Percentiles rank a stretch among this genome's conserved stretches.
Conservation (phyloP, 2,113 vertebrate genomes). For the Campylomormyrus numenius region DNA sequence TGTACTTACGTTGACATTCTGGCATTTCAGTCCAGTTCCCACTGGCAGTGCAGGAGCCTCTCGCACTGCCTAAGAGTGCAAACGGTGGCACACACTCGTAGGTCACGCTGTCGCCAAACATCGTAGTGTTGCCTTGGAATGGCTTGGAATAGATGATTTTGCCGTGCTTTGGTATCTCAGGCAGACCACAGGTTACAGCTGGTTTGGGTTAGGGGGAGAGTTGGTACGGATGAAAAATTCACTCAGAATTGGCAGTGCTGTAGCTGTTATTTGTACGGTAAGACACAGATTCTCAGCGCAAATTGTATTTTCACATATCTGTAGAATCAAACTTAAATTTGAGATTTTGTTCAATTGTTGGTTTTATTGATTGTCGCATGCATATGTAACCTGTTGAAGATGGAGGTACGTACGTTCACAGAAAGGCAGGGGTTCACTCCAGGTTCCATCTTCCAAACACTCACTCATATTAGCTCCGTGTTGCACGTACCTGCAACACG, state of each 20-base stretch:
- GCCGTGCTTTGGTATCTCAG: slow-evolving; percentile 57
- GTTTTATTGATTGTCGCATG: not conserved
- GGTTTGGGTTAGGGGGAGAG: not conserved
- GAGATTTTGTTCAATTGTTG: not conserved
- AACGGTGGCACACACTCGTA: slow-evolving; percentile 68
- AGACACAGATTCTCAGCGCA: not conserved
- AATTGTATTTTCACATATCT: not conserved
- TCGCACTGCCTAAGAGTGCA: slow-evolving; percentile 64
- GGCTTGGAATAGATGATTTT: slow-evolving; percentile 47
- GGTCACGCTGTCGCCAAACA: slow-evolving; percentile 50
- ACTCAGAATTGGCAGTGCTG: not conserved
- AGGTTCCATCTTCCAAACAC: slow-evolving; percentile 67
- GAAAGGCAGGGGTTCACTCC: slow-evolving; percentile 60
- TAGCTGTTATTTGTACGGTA: not conserved
- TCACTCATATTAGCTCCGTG: slow-evolving; percentile 52
- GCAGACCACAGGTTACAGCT: slow-evolving; percentile 71
- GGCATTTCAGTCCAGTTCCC: slow-evolving; percentile 76
- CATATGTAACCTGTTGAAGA: not conserved
- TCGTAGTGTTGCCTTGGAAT: slow-evolving; percentile 35
- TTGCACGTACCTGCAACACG: slow-evolving; percentile 63
- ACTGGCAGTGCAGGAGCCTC: slow-evolving; percentile 55
- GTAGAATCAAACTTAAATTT: not conserved
- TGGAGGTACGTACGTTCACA: slow-evolving; percentile 65
- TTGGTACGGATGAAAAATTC: not conserved
- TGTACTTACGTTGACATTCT: slow-evolving; percentile 65